phyloP scores from a whole-genome alignment of 2,888 invertebrate genomes.

The Myopa tessellatipennis region DNA sequence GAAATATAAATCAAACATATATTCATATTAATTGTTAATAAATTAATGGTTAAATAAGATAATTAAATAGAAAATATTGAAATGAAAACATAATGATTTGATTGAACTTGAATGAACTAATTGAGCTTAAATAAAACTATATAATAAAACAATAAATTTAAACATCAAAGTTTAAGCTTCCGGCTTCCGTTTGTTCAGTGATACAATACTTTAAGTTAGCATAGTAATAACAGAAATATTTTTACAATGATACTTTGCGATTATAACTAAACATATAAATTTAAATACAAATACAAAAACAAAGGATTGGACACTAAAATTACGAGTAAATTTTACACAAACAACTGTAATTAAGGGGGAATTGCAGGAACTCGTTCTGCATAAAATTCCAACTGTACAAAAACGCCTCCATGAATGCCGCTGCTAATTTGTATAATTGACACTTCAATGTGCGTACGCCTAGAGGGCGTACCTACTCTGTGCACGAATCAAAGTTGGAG shows the following conservation, averaged over 20 bases:
- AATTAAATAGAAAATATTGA: constrained; percentile 8
- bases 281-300: neutral
- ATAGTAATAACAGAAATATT: constrained; percentile 7
- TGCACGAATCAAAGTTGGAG: neutral
- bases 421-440: constrained; percentile 22
- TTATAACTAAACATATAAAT: constrained; percentile 17
- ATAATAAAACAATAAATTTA: neutral
- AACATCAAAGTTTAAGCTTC: neutral
- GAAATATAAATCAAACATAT: neutral
- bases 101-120: too few relatives aligned
- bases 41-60: neutral
- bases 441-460: constrained; percentile 7
- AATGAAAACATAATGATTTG: neutral
- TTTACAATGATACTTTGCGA: neutral
- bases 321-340: constrained; percentile 6
- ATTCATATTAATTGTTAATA: constrained; percentile 13
- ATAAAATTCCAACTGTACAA: constrained; percentile 12
- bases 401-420: neutral
- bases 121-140: neutral
- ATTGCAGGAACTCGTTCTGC: neutral
- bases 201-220: constrained; percentile 14
- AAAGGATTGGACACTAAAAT: constrained; percentile 8
- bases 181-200: constrained; percentile 14
- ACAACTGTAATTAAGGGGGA: neutral
- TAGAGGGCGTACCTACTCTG: neutral